Evolutionary conservation across 2,888 invertebrate genomes (phyloP).

Genomic region (Erebia aethiops): DNA sequence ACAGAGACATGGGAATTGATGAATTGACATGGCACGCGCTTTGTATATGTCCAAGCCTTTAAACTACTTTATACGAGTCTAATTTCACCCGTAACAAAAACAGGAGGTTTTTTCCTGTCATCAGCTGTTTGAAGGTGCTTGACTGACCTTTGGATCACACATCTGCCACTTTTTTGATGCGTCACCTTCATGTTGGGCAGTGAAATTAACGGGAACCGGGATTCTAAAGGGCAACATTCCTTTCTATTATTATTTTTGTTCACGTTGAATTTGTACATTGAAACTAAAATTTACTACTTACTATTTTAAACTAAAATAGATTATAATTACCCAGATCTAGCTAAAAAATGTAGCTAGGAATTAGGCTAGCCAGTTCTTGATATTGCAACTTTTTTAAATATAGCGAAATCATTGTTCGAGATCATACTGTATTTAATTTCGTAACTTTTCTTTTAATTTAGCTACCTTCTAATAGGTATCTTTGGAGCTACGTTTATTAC

Average conservation of each 20-base stretch:
- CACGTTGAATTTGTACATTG: neutral
- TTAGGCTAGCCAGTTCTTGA: no score
- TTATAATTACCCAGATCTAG: no score
- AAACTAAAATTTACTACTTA: neutral
- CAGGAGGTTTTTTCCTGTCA: slow-evolving; percentile 12
- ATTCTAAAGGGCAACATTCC: slow-evolving; percentile 8
- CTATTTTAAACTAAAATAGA: neutral
- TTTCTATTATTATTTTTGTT: neutral
- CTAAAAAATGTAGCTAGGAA: no score
- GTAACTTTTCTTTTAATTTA: no score
- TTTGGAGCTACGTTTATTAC: no score
- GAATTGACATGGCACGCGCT: neutral
- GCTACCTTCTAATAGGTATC: no score
- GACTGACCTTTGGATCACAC: slow-evolving; percentile 35
- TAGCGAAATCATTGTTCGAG: no score
- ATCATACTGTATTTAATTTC: no score
- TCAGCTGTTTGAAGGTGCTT: slow-evolving; percentile 36
- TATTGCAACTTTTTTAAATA: no score
- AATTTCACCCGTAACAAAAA: slow-evolving; percentile 3
- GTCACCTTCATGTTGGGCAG: neutral
- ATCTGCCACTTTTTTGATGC: slow-evolving; percentile 37
- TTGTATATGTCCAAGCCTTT: neutral
- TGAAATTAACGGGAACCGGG: slow-evolving; percentile 23
- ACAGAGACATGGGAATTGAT: no score
- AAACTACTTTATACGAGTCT: neutral